Evolutionary conservation across 2,888 invertebrate genomes (phyloP).

Genomic region (Sphecodes monilicornis): DNA sequence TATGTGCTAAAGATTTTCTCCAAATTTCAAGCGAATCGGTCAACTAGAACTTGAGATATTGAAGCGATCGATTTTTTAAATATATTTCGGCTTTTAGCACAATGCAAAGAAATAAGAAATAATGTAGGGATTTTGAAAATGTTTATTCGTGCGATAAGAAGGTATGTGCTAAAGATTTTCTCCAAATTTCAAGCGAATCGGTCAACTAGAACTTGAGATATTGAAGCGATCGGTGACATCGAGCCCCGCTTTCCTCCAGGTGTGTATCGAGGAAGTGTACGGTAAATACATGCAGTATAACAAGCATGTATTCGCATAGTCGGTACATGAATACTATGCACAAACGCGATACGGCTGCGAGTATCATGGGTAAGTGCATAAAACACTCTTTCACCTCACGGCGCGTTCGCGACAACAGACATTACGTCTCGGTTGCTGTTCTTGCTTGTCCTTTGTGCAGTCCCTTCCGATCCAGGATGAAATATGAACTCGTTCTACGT

Average conservation of each 20-base stretch:
- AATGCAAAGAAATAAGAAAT: no score
- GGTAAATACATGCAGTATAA: conserved; percentile 28
- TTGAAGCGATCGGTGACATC: conserved; percentile 27
- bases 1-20: no score
- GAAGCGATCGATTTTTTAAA: conserved; percentile 17
- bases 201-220: no score
- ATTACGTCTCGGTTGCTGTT: conserved; percentile 33
- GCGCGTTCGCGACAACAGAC: conserved; percentile 18
- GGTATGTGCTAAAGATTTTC: no score
- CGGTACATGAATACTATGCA: background rate
- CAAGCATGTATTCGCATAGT: conserved; percentile 28
- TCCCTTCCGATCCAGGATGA: conserved; percentile 36
- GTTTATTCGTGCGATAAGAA: no score
- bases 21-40: no score
- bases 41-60: no score
- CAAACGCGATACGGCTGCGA: conserved; percentile 1
- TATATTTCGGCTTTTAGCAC: no score
- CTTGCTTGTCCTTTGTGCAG: conserved; percentile 10
- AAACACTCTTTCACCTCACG: conserved; percentile 29
- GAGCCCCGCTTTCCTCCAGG: conserved; percentile 15
- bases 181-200: no score
- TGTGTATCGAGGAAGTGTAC: conserved; percentile 19
- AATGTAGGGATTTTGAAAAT: no score
- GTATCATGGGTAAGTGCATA: conserved; percentile 28
- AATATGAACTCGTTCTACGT: conserved; percentile 24